Conservation (phyloP, 1,140 invertebrate species). For the Brachionus manjavacas region DNA sequence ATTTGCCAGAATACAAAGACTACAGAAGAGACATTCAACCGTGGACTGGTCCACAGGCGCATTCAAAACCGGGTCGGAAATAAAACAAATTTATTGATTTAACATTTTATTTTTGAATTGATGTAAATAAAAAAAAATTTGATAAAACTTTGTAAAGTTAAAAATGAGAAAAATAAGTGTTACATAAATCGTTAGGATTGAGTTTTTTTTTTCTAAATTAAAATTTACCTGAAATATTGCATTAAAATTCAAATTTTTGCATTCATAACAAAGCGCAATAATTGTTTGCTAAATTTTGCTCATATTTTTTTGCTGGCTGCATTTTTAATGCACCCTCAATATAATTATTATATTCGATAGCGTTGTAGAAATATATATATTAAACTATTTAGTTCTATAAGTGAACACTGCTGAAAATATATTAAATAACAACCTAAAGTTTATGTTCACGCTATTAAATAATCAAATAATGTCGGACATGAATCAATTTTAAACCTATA, state of each 20-base stretch:
- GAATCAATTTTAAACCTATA: not conserved
- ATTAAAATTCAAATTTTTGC: not conserved
- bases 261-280: not conserved
- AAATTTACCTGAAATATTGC: not conserved
- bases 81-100: constrained; percentile 6
- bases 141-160: not conserved
- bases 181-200: not conserved
- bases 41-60: not conserved
- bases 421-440: constrained; percentile 24
- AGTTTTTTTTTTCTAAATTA: not conserved
- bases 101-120: not conserved
- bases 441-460: constrained; percentile 6
- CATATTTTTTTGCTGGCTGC: not conserved
- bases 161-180: not conserved
- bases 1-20: constrained; percentile 25
- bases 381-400: not conserved
- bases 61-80: not conserved
- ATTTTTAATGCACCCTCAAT: constrained; percentile 1
- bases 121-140: not conserved
- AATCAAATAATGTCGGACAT: not conserved
- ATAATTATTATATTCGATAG: constrained; percentile 35
- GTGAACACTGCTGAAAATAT: not conserved
- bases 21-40: constrained; percentile 32
- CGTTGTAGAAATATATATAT: not conserved
- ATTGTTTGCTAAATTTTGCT: not conserved